A percentile compares a stretch with the other conserved stretches of the same genome.
These are phyloP conservation scores for Amiota minor DNA, from an alignment of 2,888 invertebrate genomes.

Conservation along the genomic window DNA sequence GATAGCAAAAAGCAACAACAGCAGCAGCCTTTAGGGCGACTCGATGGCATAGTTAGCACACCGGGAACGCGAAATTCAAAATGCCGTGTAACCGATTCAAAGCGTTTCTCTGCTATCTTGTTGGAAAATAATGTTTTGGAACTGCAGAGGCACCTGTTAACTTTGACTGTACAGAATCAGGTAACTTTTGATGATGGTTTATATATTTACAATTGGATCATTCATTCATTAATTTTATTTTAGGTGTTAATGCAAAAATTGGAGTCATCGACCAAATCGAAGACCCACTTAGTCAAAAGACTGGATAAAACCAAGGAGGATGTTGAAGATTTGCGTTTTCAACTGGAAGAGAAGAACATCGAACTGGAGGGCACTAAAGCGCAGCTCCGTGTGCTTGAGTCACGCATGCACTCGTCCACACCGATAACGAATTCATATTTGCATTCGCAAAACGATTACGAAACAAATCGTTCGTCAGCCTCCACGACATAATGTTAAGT, in stretches of 20 bases:
- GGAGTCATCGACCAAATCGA: constrained; percentile 80
- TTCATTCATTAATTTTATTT: constrained; percentile 45
- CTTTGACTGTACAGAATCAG: constrained; percentile 88
- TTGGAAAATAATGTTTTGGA: constrained; percentile 86
- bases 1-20: constrained; percentile 54
- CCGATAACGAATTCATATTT: constrained; percentile 72
- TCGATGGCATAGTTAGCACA: constrained; percentile 81
- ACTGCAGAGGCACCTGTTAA: constrained; percentile 87
- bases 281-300: constrained; percentile 79
- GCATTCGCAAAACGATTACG: constrained; percentile 70
- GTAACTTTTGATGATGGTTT: constrained; percentile 72
- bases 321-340: constrained; percentile 86
- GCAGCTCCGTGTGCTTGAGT: constrained; percentile 83
- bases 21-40: constrained; percentile 76
- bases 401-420: constrained; percentile 68
- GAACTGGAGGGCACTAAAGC: constrained; percentile 88
- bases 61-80: constrained; percentile 77
- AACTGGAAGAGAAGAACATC: constrained; percentile 88
- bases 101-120: constrained; percentile 87
- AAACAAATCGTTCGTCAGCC: constrained; percentile 70
- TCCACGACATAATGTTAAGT: constrained; percentile 67
- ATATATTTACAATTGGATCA: not conserved
- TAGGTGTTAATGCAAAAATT: constrained; percentile 83
- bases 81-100: constrained; percentile 80
- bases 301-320: constrained; percentile 84